Evolutionary conservation across 2,888 invertebrate species (phyloP), one percentile per base, ranked within the genome.

Genomic region (Camponotus fellah): DNA sequence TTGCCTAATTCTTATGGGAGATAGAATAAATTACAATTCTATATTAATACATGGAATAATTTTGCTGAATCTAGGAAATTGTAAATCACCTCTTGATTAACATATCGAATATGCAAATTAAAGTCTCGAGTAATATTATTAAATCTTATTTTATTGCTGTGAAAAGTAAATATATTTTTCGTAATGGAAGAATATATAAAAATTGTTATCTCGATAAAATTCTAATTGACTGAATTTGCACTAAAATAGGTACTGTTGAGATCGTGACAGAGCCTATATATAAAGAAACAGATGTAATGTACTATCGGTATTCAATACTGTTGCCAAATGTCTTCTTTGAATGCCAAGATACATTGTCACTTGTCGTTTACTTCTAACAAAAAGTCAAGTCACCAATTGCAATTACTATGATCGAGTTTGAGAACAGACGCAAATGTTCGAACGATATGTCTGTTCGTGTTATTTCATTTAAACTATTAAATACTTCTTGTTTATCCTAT

Each of bases 271-370:
- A n/a, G 58, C 14, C 12, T 71, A 58, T 34, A 8, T 34, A 34
- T 58, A 58, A 79, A 71, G 43, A 37, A 58, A 32, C 26, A 53
- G 32, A 40, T 77, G 43, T 40, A 58, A 79, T 21, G n/a, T 21
- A 69, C 43, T 69, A 21, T 34, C 34, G 79, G 58, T 79, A 43
- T 58, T 43, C 43, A 46, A 43, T 58, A 21, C 32, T 58, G 32
- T 34, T 79, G 77, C 79, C 79, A 79, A 71, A 46, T 71, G 43
- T 79, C 43, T 71, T 43, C 43, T 34, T 69, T 10, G 58, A n/a
- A 58, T 71, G 79, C 79, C 79, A 79, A 79, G 58, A 79, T 79
- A 58, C 69, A 58, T 60, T 43, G 79, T 58, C 43, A 14, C 43
- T 71, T 58, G 58, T 58, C 69, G 43, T 69, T 43, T 14, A 56